A percentile compares a stretch with the other conserved stretches of the same genome.
These are phyloP conservation scores for Scatophagus argus DNA, from an alignment of 2,113 vertebrate genomes.

Conservation along the genomic window DNA sequence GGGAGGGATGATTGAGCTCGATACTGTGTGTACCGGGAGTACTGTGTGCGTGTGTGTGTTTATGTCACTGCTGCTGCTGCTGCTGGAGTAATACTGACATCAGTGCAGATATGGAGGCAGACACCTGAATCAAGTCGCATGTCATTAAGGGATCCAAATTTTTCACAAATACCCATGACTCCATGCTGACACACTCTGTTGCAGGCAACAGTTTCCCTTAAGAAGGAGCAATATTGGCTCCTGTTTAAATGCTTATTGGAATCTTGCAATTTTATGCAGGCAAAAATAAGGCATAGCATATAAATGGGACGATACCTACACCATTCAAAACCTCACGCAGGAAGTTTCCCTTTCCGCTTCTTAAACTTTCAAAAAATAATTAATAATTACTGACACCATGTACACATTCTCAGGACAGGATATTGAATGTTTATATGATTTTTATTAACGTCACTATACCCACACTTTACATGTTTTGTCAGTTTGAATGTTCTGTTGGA, in stretches of 20 bases:
- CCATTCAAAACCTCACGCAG: constrained; percentile 17
- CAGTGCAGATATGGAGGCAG: constrained; percentile 77
- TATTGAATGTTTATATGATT: background rate
- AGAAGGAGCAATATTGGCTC: constrained; percentile 55
- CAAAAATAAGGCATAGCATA: constrained; percentile 20
- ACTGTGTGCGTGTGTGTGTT: constrained; percentile 26
- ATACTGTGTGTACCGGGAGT: constrained; percentile 53
- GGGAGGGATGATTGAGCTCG: constrained; percentile 69
- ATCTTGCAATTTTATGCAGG: constrained; percentile 44
- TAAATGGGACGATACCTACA: constrained; percentile 27
- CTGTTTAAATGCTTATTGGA: constrained; percentile 57
- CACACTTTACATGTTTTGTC: background rate
- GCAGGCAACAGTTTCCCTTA: constrained; percentile 39
- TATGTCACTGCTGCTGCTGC: background rate
- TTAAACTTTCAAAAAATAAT: constrained; percentile 4
- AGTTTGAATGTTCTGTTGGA: background rate
- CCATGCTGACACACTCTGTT: constrained; percentile 60
- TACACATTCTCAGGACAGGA: background rate
- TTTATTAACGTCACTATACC: background rate
- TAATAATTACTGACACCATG: background rate
- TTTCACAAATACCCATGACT: constrained; percentile 70
- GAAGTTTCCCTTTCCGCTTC: constrained; percentile 4
- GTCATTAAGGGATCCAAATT: constrained; percentile 75
- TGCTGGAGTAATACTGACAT: constrained; percentile 74
- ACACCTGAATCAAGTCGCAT: constrained; percentile 73